A percentile compares a stretch with the other conserved stretches of the same genome.
These are phyloP conservation scores for Drosophila sp. DNA, from an alignment of 1,140 invertebrate species.

Conservation along the genomic window DNA sequence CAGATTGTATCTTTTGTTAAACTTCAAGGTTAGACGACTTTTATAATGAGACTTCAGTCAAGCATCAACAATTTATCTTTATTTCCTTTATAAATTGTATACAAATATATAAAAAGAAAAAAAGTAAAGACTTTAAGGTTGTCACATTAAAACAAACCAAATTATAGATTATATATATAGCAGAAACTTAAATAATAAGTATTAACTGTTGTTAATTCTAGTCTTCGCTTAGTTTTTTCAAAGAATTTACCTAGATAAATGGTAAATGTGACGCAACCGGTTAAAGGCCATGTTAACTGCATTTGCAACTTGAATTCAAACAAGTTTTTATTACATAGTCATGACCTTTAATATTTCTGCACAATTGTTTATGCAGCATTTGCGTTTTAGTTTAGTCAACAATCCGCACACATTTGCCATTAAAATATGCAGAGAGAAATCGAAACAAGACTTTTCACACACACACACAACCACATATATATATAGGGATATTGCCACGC, in stretches of 20 bases:
- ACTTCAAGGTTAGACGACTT: conserved; percentile 49
- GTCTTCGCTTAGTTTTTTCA: no score
- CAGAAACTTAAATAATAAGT: no score
- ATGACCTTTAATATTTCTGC: neutral
- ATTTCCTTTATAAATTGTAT: neutral
- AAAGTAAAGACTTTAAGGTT: no score
- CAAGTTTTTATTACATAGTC: conserved; percentile 4
- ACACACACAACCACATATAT: neutral
- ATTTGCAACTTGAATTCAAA: conserved; percentile 4
- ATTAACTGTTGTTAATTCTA: neutral
- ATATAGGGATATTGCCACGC: neutral
- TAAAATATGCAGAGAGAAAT: conserved; percentile 50
- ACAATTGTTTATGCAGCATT: conserved; percentile 5
- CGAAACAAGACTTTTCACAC: conserved; percentile 15
- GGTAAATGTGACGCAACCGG: conserved; percentile 1
- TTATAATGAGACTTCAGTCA: conserved; percentile 22
- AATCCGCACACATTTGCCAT: conserved; percentile 27
- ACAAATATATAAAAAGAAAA: no score
- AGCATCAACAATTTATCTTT: conserved; percentile 1
- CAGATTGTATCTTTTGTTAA: conserved; percentile 27
- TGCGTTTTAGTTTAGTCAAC: conserved; percentile 19
- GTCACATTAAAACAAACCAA: no score
- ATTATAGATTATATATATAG: no score
- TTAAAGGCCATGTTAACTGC: conserved; percentile 16
- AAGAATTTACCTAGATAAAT: neutral